These are phyloP conservation scores for Sclerurus mexicanus DNA, from an alignment of 2,113 vertebrate species.

Conservation along the genomic window DNA sequence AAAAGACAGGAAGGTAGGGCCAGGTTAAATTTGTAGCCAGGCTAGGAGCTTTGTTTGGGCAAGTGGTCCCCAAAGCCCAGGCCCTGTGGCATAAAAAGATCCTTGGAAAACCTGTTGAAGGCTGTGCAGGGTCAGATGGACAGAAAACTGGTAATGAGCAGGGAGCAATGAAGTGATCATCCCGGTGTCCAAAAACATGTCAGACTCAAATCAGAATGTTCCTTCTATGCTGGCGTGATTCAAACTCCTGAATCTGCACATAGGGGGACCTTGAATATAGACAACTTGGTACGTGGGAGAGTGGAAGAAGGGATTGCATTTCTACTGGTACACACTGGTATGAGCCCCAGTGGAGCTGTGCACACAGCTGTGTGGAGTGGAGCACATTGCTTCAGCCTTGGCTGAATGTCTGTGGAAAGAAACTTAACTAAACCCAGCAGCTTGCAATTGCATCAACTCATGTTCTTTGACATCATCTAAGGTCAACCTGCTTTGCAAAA, in stretches of 20 bases:
- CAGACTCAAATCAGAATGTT: background rate
- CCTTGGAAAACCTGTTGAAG: background rate
- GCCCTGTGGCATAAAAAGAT: background rate
- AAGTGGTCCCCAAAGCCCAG: background rate
- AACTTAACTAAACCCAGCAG: background rate
- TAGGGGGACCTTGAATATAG: background rate
- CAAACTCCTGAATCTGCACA: background rate
- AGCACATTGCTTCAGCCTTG: background rate
- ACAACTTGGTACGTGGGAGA: background rate
- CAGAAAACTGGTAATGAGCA: background rate
- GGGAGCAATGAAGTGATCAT: background rate
- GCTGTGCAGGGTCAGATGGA: background rate
- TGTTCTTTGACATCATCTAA: background rate
- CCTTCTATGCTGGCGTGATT: rapidly evolving
- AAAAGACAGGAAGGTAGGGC: background rate
- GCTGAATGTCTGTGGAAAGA: background rate
- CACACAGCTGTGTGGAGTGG: too few relatives aligned
- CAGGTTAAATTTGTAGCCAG: background rate
- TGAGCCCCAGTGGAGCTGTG: background rate
- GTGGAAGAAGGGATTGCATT: background rate
- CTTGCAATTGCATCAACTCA: background rate
- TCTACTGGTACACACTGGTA: background rate
- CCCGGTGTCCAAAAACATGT: background rate
- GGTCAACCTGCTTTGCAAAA: background rate
- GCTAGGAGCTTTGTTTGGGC: background rate